These are phyloP conservation scores for Ptilonorhynchus violaceus DNA, from an alignment of 2,113 vertebrate genomes.

Conservation along the genomic window DNA sequence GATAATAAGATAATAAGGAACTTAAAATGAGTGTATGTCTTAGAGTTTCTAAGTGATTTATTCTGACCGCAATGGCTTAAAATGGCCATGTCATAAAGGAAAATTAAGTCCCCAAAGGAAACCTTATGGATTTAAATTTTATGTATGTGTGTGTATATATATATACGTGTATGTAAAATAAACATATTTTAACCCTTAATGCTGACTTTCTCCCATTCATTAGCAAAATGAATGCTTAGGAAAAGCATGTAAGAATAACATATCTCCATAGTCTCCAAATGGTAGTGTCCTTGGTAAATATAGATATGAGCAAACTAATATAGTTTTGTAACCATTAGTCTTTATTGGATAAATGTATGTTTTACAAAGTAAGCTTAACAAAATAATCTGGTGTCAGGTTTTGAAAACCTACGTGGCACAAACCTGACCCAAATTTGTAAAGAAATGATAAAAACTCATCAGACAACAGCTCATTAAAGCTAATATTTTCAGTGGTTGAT, in stretches of 20 bases:
- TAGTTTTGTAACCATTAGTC: neutral
- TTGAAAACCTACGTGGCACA: neutral
- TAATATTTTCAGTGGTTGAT: slow-evolving; percentile 29
- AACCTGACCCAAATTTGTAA: neutral
- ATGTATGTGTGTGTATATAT: accelerated
- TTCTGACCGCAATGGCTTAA: neutral
- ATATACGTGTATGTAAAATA: neutral
- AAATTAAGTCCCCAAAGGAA: neutral
- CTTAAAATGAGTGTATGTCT: neutral
- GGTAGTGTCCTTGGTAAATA: neutral
- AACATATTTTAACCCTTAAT: neutral
- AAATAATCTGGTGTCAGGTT: neutral
- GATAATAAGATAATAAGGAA: neutral
- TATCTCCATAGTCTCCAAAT: neutral
- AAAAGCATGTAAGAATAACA: neutral
- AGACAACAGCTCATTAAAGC: neutral
- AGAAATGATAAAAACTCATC: neutral
- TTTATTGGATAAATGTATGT: slow-evolving; percentile 60
- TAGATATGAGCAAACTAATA: neutral
- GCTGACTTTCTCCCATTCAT: neutral
- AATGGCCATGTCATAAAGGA: neutral
- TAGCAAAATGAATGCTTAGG: neutral
- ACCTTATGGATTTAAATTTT: neutral
- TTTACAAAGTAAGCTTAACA: slow-evolving; percentile 37
- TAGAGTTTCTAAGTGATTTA: neutral